Evolutionary conservation across 2,888 invertebrate species (phyloP), one percentile per base, ranked within the genome.

Genomic region (Agonopterix subpropinquella): DNA sequence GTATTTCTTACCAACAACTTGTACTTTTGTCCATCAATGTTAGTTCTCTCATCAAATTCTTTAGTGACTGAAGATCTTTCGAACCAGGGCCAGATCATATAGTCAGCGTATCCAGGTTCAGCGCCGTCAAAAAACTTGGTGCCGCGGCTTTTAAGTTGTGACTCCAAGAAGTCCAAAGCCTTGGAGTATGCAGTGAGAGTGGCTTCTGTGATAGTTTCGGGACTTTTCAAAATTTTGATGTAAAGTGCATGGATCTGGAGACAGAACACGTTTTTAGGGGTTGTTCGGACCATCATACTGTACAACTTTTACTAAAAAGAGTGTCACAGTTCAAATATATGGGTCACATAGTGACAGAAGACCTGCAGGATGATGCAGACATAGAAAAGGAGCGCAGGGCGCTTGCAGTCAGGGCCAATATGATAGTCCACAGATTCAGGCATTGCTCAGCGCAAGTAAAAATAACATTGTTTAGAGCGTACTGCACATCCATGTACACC

Each of bases 51-150:
- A 11, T 89, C 85, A 0, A 80, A 73, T 41, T 90, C 73, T 35
- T 91, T 67, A 52, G 84, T 70, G 0, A 47, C 36, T 2, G 90
- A 85, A 0, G 92, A 65, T 60, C 93, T 86, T 75, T 95, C 95
- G 60, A 94, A 92, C 95, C 95, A 95, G 0, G 95, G 95, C 95
- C 95, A 96, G 59, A 95, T 93, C 94, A 95, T 95, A 61, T 94
- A 93, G 70, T 96, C 95, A 11, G 92, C 80, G 89, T 92, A 94
- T 8, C 95, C 95, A 0, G 95, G 95, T 51, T 90, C 89, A 4
- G 67, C 78, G 0, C 95, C 94, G 44, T 66, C 76, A 54, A 94
- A 91, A 67, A 90, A 95, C 36, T 83, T 81, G 0, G 90, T 90
- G 7, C 89, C 90, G 47, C 95, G 89, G 36, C 79, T 80, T 10